A percentile compares a stretch with the other conserved stretches of the same genome.
phyloP scores from a whole-genome alignment of 2,888 invertebrate genomes.

The Zele albiditarsus region DNA sequence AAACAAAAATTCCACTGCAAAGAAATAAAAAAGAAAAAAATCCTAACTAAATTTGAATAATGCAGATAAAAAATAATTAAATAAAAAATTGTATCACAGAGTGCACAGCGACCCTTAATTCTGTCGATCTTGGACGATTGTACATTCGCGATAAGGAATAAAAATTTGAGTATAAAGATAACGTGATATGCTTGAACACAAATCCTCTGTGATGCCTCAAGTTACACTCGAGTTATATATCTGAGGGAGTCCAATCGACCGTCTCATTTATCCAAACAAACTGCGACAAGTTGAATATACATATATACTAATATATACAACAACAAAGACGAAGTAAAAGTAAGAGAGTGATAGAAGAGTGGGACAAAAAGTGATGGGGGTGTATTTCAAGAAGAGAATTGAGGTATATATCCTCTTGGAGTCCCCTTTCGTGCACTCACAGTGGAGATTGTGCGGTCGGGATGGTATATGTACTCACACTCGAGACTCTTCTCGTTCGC shows the following conservation, averaged over 20 bases:
- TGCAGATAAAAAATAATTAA: no score
- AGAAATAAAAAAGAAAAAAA: no score
- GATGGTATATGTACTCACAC: conserved; percentile 21
- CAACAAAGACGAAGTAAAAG: neutral
- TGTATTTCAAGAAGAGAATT: conserved; percentile 12
- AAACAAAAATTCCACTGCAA: no score
- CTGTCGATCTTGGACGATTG: neutral
- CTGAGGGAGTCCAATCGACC: conserved; percentile 60
- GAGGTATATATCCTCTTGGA: conserved; percentile 22
- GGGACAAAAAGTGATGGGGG: neutral
- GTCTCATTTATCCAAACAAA: conserved; percentile 63
- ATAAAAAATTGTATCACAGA: no score
- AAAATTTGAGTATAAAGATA: conserved; percentile 39
- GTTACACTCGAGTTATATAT: conserved; percentile 33
- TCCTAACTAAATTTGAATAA: no score
- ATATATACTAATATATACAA: neutral
- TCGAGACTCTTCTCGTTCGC: conserved; percentile 50
- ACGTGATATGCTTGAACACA: conserved; percentile 54
- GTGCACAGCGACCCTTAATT: no score
- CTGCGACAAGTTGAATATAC: neutral
- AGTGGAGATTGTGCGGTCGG: conserved; percentile 8
- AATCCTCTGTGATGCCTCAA: conserved; percentile 31
- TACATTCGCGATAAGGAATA: conserved; percentile 7
- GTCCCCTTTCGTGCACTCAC: neutral
- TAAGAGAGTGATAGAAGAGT: neutral